A percentile compares a stretch with the other conserved stretches of the same genome.
These are phyloP conservation scores for Hydrotaea cyrtoneurina DNA, from an alignment of 2,888 invertebrate species.

Conservation along the genomic window DNA sequence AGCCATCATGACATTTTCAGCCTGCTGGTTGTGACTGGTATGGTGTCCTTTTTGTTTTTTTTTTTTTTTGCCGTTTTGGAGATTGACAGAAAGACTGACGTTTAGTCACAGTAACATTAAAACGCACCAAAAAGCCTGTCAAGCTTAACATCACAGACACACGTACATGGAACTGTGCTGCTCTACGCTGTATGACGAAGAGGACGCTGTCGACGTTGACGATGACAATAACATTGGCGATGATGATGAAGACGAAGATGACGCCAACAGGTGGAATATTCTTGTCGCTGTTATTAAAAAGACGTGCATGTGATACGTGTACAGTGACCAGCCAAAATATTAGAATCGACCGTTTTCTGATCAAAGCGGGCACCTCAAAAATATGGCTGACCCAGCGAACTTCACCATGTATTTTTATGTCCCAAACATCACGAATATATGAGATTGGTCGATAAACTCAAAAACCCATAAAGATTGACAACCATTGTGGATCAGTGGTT, in stretches of 20 bases:
- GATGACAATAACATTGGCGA: slow-evolving; percentile 12
- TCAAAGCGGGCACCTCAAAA: no score
- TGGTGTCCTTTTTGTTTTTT: slow-evolving; percentile 50
- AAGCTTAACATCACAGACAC: slow-evolving; percentile 50
- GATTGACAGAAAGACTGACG: slow-evolving; percentile 66
- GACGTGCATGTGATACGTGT: neutral
- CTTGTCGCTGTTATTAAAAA: slow-evolving; percentile 23
- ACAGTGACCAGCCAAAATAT: neutral
- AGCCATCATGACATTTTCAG: slow-evolving; percentile 28
- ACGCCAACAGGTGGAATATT: slow-evolving; percentile 66
- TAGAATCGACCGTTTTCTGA: no score
- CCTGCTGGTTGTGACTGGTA: slow-evolving; percentile 27
- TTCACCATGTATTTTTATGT: no score
- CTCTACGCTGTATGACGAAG: neutral
- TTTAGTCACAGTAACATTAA: slow-evolving; percentile 66
- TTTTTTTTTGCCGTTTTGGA: slow-evolving; percentile 37
- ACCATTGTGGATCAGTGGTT: no score
- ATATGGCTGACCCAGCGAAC: no score
- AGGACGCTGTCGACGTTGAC: neutral
- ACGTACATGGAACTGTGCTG: neutral
- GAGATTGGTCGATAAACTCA: no score
- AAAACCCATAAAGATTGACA: no score
- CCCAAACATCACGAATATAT: no score
- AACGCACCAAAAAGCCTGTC: slow-evolving; percentile 62
- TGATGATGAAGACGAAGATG: slow-evolving; percentile 33